Conservation (phyloP, 2,797 vertebrate species). For the Megaceryle alcyon region DNA sequence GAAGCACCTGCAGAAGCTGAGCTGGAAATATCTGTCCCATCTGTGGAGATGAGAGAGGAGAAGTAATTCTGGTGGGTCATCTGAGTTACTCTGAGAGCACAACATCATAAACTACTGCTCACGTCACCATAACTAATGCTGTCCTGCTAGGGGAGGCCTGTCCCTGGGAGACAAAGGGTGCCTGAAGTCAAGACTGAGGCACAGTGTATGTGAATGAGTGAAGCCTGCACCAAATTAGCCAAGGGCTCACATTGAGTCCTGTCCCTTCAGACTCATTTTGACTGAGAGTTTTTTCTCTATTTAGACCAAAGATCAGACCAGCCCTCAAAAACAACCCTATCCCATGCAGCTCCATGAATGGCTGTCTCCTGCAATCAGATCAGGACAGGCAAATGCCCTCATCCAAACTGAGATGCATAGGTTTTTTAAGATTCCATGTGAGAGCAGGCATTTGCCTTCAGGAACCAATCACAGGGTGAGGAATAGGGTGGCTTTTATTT, state of each 20-base stretch:
- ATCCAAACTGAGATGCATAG: not conserved
- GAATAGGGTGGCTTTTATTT: conserved; percentile 17
- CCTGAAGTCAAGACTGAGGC: not conserved
- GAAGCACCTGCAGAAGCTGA: not conserved
- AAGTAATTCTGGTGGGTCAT: not conserved
- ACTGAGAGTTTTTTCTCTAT: not conserved
- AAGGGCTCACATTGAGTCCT: not conserved
- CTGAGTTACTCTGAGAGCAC: not conserved
- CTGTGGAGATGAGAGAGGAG: not conserved
- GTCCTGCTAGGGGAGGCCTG: not conserved
- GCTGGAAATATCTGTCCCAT: not conserved
- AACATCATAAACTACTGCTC: not conserved
- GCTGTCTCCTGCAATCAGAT: conserved; percentile 55
- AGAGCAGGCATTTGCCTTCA: conserved; percentile 4
- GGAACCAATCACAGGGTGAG: not conserved
- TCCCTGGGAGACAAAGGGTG: not conserved
- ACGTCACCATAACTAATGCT: not conserved
- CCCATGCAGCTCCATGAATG: not conserved
- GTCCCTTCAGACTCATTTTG: not conserved
- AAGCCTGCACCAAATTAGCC: accelerated
- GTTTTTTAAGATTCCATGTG: conserved; percentile 17
- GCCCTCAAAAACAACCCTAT: not conserved
- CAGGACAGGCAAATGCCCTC: not conserved
- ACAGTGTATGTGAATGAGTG: not conserved
- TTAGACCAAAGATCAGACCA: not conserved